Base-by-base conservation (phyloP, 2,888 invertebrate species). In the Tenthredo distinguenda region DNA sequence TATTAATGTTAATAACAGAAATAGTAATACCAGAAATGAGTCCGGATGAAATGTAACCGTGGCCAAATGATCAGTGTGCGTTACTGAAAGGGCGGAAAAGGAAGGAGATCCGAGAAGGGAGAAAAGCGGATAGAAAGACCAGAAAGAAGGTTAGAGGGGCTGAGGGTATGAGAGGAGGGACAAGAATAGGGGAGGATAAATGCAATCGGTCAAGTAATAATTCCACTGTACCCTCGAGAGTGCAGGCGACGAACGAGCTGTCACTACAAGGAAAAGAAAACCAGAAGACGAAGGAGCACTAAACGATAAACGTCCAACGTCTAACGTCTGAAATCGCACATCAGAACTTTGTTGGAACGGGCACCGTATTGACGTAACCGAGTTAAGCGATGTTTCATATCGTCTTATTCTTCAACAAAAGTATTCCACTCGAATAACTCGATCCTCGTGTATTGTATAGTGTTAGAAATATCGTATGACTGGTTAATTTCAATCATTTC, bases 81-180 rank as follows among this genome's bases (percentile, higher is more conserved):
- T 50, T 31, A 34, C 31, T 55, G 77, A 77, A 77, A 77, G 34
- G 77, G 77, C 77, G 9, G 47, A 50, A 31, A 55, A 18, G 26
- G 34, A 77, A 77, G 12, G 55, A 55, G 55, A 31, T 55, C n/a
- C 55, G 31, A n/a, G 40, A 37, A 62, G 12, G 37, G 26, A 50
- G 77, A 62, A 62, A 62, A 62, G 62, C 47, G 55, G 79, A 82
- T 87, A 86, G 87, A 87, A 86, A 26, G 50, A 40, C 68, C 74
- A 72, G 84, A 82, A 86, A 84, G 86, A 87, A 84, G 65, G 82
- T 76, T 85, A 83, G 76, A 84, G 55, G 79, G 31, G 37, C 79
- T 84, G 87, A 85, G 85, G 86, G 40, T 21, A 72, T 34, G 50
- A 47, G 83, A 86, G 37, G n/a, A n/a, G 58, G 81, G 81, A 43